Evolutionary conservation across 2,888 invertebrate genomes (phyloP), one percentile per base, ranked within the genome.

Genomic region (Diarsia dahlii): DNA sequence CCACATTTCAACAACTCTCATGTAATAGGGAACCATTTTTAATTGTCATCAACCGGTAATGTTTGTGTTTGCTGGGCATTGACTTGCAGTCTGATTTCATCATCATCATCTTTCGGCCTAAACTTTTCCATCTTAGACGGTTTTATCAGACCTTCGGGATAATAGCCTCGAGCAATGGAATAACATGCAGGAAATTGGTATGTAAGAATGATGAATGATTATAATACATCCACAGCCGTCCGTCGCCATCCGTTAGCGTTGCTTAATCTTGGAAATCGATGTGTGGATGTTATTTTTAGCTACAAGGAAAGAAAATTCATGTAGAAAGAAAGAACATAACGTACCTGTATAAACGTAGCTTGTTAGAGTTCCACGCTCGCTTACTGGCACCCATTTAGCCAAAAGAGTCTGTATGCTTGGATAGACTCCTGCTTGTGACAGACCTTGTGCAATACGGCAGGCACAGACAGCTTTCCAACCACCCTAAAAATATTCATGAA

Each of bases 391-490:
- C 98, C 98, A 98, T 89, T 97, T 98, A 0, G 98, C 97, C 69
- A 98, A 89, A 10, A 98, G 90, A 0, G 97, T 97, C 81, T 98
- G 98, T 0, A 97, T 91, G 39, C 97, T 97, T 0, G 98, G 98
- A 88, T 97, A 97, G 3, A 98, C 94, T 39, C 97, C 97, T 10
- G 98, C 97, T 94, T 98, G 98, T 0, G 97, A 95, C 12, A 98
- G 92, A 0, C 99, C 99, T 93, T 98, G 98, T 0, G 98, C 81
- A 0, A 98, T 96, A 70, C 99, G 97, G 73, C 98, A 97, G 0
- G 94, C 95, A 87, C 98, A 97, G 0, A 98, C 95, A 0, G 97
- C 93, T 70, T 93, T 95, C 97, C 97, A 97, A 64, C 96, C 95
- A 70, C 97, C 96, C 92, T 97, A 86, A 1, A 96, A 84, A 45